Evolutionary conservation across 2,113 vertebrate genomes (phyloP).

Genomic region (Microtus montanus): DNA sequence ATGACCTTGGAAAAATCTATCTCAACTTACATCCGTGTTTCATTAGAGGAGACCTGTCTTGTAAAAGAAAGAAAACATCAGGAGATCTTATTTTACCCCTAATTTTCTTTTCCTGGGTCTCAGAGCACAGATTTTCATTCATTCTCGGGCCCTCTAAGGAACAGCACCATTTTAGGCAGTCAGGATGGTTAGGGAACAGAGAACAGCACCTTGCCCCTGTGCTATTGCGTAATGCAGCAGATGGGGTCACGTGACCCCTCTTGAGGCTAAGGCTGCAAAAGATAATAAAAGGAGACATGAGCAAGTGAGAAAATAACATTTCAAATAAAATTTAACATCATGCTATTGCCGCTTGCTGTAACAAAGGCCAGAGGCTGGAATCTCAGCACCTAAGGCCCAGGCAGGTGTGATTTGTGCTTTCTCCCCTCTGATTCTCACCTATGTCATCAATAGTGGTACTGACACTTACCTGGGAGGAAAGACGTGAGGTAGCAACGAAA

Average conservation of each 20-base stretch:
- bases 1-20: neutral
- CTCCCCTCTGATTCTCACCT: neutral
- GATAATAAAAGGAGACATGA: slow-evolving; percentile 27
- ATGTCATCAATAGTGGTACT: neutral
- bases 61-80: neutral
- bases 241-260: slow-evolving; percentile 30
- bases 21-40: neutral
- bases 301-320: slow-evolving; percentile 52
- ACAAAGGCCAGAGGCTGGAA: neutral
- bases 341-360: neutral
- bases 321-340: slow-evolving; percentile 53
- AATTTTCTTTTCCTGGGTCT: neutral
- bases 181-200: neutral
- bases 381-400: neutral
- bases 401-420: neutral
- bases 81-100: neutral
- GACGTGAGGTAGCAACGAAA: neutral
- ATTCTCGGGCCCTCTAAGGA: neutral
- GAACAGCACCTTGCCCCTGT: neutral
- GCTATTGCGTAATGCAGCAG: neutral
- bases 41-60: slow-evolving; percentile 28
- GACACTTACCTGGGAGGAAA: neutral
- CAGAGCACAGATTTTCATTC: neutral
- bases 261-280: slow-evolving; percentile 11
- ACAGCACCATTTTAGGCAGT: neutral